These are phyloP conservation scores for Drosophila tropicalis DNA, from an alignment of 1,140 invertebrate genomes.

Conservation along the genomic window DNA sequence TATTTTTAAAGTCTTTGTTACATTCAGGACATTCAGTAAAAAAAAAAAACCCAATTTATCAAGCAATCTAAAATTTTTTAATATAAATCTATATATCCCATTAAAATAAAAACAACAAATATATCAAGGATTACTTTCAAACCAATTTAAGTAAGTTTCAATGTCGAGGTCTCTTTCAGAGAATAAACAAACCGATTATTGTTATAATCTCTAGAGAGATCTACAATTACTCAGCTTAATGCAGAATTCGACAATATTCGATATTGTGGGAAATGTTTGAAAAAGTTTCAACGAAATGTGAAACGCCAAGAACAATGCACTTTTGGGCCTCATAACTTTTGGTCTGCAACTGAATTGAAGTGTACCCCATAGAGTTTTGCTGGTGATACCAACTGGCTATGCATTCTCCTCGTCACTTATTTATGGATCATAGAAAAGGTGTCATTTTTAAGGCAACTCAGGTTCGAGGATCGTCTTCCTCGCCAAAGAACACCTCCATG, in stretches of 20 bases:
- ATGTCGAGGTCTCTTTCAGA: too few relatives aligned
- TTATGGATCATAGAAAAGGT: slow-evolving; percentile 52
- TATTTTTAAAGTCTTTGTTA: too few relatives aligned
- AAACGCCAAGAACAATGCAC: background rate
- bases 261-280: slow-evolving; percentile 4
- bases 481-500: background rate
- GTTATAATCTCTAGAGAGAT: too few relatives aligned
- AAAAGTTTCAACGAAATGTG: background rate
- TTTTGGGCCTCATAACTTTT: slow-evolving; percentile 11
- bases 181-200: too few relatives aligned
- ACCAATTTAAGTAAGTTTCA: too few relatives aligned
- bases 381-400: slow-evolving; percentile 43
- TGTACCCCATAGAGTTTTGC: slow-evolving; percentile 36
- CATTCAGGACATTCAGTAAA: too few relatives aligned
- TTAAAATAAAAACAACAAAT: too few relatives aligned
- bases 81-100: too few relatives aligned
- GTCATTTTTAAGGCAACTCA: slow-evolving; percentile 68
- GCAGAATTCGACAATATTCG: background rate
- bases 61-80: too few relatives aligned
- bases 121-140: too few relatives aligned
- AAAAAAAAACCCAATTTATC: too few relatives aligned
- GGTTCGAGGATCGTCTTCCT: slow-evolving; percentile 58
- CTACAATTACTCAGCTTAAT: too few relatives aligned
- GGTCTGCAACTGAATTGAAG: slow-evolving; percentile 1
- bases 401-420: slow-evolving; percentile 45